phyloP scores from a whole-genome alignment of 2,113 vertebrate genomes.

The Clinocottus analis region DNA sequence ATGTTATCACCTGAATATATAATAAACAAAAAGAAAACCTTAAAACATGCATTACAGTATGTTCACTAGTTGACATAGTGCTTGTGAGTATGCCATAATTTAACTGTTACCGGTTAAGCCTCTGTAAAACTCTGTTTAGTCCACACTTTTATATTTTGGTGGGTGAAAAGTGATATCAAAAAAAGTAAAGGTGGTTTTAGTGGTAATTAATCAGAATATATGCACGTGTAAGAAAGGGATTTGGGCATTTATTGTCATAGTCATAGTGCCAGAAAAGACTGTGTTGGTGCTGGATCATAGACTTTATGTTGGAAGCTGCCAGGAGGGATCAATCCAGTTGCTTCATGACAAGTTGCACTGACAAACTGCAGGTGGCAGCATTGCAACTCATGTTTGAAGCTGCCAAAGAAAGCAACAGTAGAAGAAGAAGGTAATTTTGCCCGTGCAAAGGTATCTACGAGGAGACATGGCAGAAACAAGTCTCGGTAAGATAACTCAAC shows the following conservation, averaged over 20 bases:
- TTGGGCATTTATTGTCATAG: too few relatives aligned
- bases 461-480: slow-evolving; percentile 51
- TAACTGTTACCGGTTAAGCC: background rate
- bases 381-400: background rate
- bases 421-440: background rate
- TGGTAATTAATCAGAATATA: too few relatives aligned
- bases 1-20: background rate
- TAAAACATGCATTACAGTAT: background rate
- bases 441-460: background rate
- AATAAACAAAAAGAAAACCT: background rate
- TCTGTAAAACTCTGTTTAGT: background rate
- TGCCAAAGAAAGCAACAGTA: background rate
- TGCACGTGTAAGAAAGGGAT: too few relatives aligned
- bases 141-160: background rate
- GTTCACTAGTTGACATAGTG: background rate
- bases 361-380: background rate
- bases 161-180: slow-evolving; percentile 10
- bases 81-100: background rate
- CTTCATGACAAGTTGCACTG: background rate
- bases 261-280: too few relatives aligned
- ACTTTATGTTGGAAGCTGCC: too few relatives aligned
- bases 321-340: too few relatives aligned
- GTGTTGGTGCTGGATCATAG: too few relatives aligned
- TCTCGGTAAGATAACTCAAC: slow-evolving; percentile 44
- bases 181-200: slow-evolving; percentile 44